Evolutionary conservation across 2,888 invertebrate genomes (phyloP), one percentile per base, ranked within the genome.

Genomic region (Drosophila testacea): DNA sequence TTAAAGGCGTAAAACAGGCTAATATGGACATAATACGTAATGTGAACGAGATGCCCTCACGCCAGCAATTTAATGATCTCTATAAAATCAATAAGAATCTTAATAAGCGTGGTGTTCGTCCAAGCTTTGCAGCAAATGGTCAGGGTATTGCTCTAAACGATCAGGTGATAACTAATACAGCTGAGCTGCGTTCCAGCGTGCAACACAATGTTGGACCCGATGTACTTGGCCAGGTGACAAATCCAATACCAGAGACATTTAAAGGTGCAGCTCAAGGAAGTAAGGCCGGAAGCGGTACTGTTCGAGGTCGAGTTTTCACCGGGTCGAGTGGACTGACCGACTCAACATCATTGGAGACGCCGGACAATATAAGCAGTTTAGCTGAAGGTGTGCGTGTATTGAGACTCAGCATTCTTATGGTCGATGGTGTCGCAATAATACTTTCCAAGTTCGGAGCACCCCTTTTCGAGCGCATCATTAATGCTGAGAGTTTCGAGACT

Each of bases 21-120:
- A 90, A 86, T 70, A 70, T 81, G 9, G 92, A 92, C 73, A 80
- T 92, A 1, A 90, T 92, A 59, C 91, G 92, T 4, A 81, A 81
- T 39, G 83, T 90, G 4, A 91, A 90, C 59, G 91, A 90, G 60
- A 87, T 91, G 63, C 91, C 91, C 0, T 86, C 88, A 9, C 84
- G 86, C 4, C 90, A 91, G 65, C 87, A 91, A 60, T 83, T 92
- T 6, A 91, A 91, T 61, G 92, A 92, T 80, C 72, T 92, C 6
- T 81, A 88, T 60, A 92, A 90, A 69, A 81, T 90, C 63, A 90
- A 90, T 11, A 87, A 68, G 34, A 56, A 90, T 7, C 38, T 91
- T 4, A 91, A 91, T 50, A 10, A 76, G 32, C 61, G 74, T 16
- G 87, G 84, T 3, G 73, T 92, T 0, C 85, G 89, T 6, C 83